These are phyloP conservation scores for Melanotaenia nigrans DNA, from an alignment of 2,797 vertebrate genomes.

Conservation along the genomic window DNA sequence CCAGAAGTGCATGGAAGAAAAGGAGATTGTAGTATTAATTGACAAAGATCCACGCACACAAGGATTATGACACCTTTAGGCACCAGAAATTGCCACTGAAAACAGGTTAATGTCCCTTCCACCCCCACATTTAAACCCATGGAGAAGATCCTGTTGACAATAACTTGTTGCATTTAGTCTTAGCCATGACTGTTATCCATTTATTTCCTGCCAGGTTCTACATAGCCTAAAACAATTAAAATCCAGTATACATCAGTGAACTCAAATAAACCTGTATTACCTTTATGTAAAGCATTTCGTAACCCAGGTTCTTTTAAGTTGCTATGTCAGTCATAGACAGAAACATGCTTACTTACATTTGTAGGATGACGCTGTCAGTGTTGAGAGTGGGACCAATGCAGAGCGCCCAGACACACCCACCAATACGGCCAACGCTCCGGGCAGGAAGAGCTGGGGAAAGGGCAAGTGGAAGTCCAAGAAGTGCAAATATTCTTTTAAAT, in stretches of 20 bases:
- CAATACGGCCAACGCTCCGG: conserved; percentile 94
- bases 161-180: background rate
- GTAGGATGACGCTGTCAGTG: conserved; percentile 95
- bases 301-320: background rate
- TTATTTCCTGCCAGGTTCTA: too few relatives aligned
- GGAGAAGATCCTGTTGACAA: background rate
- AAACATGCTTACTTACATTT: conserved; percentile 14
- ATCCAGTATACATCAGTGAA: too few relatives aligned
- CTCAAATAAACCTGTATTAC: too few relatives aligned
- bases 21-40: background rate
- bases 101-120: background rate
- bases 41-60: background rate
- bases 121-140: background rate
- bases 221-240: too few relatives aligned
- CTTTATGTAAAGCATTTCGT: background rate
- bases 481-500: conserved; percentile 98
- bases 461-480: conserved; percentile 99
- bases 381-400: conserved; percentile 94
- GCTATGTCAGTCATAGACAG: background rate
- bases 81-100: background rate
- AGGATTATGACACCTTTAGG: background rate
- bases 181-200: too few relatives aligned
- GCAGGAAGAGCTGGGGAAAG: conserved; percentile 97
- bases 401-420: conserved; percentile 97
- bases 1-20: background rate